Evolutionary conservation across 2,113 vertebrate genomes (phyloP).

Genomic region (Poecilia latipinna): DNA sequence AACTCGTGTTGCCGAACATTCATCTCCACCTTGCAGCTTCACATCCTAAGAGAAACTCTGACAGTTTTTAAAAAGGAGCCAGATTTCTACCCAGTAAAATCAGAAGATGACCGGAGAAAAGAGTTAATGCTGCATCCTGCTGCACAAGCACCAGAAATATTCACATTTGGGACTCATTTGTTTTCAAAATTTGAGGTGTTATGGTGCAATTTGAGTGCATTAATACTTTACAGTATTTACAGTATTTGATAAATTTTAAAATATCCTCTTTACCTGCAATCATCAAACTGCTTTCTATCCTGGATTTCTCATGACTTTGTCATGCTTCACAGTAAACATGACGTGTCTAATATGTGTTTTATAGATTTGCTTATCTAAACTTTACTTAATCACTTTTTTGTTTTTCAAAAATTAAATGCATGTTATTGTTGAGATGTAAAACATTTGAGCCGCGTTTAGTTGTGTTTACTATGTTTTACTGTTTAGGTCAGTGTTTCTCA

Average conservation of each 20-base stretch:
- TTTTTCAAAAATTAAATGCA: too few species aligned
- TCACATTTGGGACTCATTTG: background rate
- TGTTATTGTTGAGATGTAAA: too few species aligned
- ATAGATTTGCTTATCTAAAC: background rate
- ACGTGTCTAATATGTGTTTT: background rate
- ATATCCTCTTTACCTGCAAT: background rate
- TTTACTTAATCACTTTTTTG: too few species aligned
- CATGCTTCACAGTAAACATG: background rate
- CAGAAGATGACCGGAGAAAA: slow-evolving; percentile 2
- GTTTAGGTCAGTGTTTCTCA: too few species aligned
- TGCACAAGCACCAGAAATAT: background rate
- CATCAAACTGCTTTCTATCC: background rate
- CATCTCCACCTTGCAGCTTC: background rate
- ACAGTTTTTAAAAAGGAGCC: slow-evolving; percentile 5
- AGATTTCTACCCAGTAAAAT: background rate
- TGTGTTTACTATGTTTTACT: too few species aligned
- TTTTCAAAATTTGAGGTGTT: background rate
- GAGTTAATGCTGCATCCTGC: slow-evolving; percentile 1
- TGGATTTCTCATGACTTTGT: background rate
- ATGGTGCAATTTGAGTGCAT: background rate
- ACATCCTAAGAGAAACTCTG: background rate
- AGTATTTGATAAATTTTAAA: background rate
- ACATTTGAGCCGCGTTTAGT: too few species aligned
- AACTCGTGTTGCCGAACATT: slow-evolving; percentile 16
- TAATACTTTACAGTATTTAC: background rate